Conservation (phyloP, 2,797 vertebrate species). For the Hydrocynus forskahlii region DNA sequence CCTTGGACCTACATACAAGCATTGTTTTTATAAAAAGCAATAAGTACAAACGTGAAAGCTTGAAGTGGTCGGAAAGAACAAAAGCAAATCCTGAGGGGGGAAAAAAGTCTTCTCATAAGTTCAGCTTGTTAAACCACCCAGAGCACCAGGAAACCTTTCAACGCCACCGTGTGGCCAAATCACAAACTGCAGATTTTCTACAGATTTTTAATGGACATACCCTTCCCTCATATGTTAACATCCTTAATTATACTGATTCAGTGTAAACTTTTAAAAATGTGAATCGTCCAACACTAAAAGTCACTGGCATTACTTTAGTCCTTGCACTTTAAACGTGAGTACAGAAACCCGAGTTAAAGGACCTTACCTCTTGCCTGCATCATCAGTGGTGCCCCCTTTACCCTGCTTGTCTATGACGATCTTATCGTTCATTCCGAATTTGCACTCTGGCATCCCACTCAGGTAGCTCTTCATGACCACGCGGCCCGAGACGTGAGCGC, state of each 20-base stretch:
- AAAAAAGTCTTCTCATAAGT: background rate
- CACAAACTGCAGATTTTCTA: background rate
- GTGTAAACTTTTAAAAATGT: no score
- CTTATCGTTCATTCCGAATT: conserved; percentile 92
- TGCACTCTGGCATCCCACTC: conserved; percentile 91
- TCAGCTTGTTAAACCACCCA: background rate
- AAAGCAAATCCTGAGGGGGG: no score
- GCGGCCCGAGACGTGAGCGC: conserved; percentile 87
- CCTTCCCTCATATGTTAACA: no score
- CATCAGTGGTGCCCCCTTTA: conserved; percentile 88
- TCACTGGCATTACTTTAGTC: no score
- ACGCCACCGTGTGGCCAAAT: background rate
- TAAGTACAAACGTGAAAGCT: no score
- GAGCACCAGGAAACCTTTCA: background rate
- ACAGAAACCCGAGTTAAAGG: no score
- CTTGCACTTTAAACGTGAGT: background rate
- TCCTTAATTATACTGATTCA: no score
- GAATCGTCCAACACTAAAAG: no score
- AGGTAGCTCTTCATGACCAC: conserved; percentile 93
- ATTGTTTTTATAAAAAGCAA: no score
- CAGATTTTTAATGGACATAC: background rate
- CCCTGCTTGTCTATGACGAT: conserved; percentile 91
- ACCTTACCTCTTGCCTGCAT: conserved; percentile 86
- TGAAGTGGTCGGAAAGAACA: no score
- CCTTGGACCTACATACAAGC: no score